phyloP scores from a whole-genome alignment of 2,888 invertebrate genomes.

The Colostygia pectinataria region DNA sequence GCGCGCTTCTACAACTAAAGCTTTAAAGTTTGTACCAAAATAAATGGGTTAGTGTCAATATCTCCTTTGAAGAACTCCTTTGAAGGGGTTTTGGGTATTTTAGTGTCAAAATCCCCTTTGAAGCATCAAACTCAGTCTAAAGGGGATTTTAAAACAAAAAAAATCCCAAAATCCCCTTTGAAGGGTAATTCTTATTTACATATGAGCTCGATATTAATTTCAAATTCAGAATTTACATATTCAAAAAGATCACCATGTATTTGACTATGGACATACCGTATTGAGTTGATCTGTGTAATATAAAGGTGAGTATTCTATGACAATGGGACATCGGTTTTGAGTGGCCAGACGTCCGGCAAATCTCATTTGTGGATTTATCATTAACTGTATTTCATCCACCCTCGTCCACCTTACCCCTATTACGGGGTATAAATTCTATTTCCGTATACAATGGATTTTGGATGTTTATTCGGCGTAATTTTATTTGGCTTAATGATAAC shows the following conservation, averaged over 20 bases:
- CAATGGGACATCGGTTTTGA: slow-evolving; percentile 75
- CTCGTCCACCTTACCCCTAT: slow-evolving; percentile 73
- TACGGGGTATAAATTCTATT: slow-evolving; percentile 79
- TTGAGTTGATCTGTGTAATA: slow-evolving; percentile 68
- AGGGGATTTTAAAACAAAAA: too few species aligned
- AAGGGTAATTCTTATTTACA: too few species aligned
- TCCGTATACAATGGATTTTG: slow-evolving; percentile 67
- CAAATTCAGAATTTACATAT: too few species aligned
- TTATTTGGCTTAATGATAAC: slow-evolving; percentile 46
- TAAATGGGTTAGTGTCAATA: too few species aligned
- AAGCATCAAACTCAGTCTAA: too few species aligned
- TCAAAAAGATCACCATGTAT: slow-evolving; percentile 53
- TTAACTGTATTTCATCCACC: slow-evolving; percentile 81
- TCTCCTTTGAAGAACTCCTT: too few species aligned
- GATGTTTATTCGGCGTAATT: slow-evolving; percentile 68
- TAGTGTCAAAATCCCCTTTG: too few species aligned
- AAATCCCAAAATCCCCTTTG: too few species aligned
- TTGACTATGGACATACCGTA: slow-evolving; percentile 51
- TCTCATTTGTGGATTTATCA: slow-evolving; percentile 83
- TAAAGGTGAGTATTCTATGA: slow-evolving; percentile 78
- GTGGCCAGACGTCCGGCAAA: slow-evolving; percentile 80
- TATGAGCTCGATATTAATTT: too few species aligned
- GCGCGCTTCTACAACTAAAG: slow-evolving; percentile 6
- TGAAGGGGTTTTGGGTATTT: too few species aligned
- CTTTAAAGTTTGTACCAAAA: too few species aligned